Percentiles rank a stretch among this genome's conserved stretches.
These are phyloP conservation scores for Labeo calbasu DNA, from an alignment of 2,797 vertebrate species.

Conservation along the genomic window DNA sequence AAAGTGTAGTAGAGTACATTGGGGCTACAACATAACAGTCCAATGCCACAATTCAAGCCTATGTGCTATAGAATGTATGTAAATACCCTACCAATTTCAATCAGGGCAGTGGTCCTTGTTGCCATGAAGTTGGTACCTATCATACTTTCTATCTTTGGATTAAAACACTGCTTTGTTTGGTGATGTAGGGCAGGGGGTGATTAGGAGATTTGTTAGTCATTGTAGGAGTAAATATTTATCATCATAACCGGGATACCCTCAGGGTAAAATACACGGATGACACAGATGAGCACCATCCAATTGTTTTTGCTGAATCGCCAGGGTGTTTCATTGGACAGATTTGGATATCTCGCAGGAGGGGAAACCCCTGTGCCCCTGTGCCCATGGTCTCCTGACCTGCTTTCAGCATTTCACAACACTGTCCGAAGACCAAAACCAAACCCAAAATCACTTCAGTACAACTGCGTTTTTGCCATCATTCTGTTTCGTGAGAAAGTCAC, in stretches of 20 bases:
- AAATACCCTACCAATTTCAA: not conserved
- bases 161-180: slow-evolving; percentile 16
- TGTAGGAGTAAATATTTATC: slow-evolving; percentile 27
- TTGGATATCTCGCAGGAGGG: slow-evolving; percentile 39
- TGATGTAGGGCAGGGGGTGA: not conserved
- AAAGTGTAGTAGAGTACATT: not conserved
- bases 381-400: slow-evolving; percentile 45
- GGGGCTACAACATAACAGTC: not conserved
- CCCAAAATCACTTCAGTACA: slow-evolving; percentile 9
- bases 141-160: not conserved
- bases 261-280: slow-evolving; percentile 30
- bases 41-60: not conserved
- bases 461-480: slow-evolving; percentile 13
- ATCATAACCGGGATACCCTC: slow-evolving; percentile 32
- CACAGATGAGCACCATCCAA: slow-evolving; percentile 32
- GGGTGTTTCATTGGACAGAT: slow-evolving; percentile 47
- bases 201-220: slow-evolving; percentile 24
- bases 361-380: slow-evolving; percentile 37
- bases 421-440: slow-evolving; percentile 23
- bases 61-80: slow-evolving; percentile 4
- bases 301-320: slow-evolving; percentile 31
- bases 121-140: not conserved
- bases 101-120: not conserved
- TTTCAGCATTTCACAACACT: slow-evolving; percentile 32
- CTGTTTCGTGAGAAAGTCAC: slow-evolving; percentile 42